These are phyloP conservation scores for Notolabrus celidotus DNA, from an alignment of 2,797 vertebrate species.

Conservation along the genomic window DNA sequence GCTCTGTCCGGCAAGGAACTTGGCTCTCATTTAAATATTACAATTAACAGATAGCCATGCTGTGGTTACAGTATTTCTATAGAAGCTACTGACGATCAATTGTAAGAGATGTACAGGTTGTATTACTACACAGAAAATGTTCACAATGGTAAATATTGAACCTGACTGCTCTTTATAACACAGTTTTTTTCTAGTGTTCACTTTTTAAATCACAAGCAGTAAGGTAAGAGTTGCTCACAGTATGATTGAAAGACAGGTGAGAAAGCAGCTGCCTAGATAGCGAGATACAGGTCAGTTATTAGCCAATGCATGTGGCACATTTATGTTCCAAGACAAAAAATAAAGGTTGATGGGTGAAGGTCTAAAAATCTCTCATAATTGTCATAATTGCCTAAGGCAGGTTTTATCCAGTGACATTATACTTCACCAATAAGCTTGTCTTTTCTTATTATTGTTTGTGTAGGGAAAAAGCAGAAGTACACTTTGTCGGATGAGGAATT, in stretches of 20 bases:
- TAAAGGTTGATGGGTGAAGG: constrained; percentile 4
- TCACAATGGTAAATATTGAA: too few relatives aligned
- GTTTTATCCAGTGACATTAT: constrained; percentile 16
- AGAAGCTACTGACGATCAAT: too few relatives aligned
- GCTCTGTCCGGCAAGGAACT: too few relatives aligned
- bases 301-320: constrained; percentile 7
- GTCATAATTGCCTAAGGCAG: not conserved
- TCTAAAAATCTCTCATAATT: constrained; percentile 10
- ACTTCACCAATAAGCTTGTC: not conserved
- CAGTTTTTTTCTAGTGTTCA: too few relatives aligned
- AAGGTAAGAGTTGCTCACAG: not conserved
- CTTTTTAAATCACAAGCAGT: too few relatives aligned
- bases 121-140: too few relatives aligned
- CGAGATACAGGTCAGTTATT: not conserved
- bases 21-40: too few relatives aligned
- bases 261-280: not conserved
- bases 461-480: not conserved
- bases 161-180: too few relatives aligned
- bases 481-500: not conserved
- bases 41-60: too few relatives aligned
- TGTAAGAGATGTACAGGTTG: too few relatives aligned
- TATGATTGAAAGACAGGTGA: constrained; percentile 2
- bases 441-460: not conserved
- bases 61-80: too few relatives aligned
- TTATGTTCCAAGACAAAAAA: not conserved